Conservation (phyloP, 2,113 vertebrate species). For the Xiphophorus hellerii region DNA sequence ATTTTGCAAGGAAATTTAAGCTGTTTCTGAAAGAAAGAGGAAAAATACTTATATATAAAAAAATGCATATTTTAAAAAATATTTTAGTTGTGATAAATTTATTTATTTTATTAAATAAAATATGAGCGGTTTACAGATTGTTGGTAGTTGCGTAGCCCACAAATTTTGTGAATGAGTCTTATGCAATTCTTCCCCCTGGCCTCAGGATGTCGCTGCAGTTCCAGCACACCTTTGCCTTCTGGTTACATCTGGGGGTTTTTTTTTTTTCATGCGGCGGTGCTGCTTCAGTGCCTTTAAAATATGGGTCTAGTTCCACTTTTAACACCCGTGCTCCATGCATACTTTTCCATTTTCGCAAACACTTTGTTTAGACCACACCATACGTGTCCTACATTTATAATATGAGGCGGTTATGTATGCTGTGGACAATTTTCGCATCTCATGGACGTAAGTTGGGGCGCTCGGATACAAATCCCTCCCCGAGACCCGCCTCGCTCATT, state of each 20-base stretch:
- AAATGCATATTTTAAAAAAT: too few species aligned
- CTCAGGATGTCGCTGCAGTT: constrained; percentile 60
- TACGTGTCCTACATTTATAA: not conserved
- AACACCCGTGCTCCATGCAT: not conserved
- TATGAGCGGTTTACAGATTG: not conserved
- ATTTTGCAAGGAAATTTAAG: too few species aligned
- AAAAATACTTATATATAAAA: not conserved
- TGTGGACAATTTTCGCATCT: not conserved
- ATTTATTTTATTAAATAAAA: not conserved
- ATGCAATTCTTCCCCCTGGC: constrained; percentile 13
- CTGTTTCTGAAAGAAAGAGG: too few species aligned
- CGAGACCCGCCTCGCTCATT: constrained; percentile 55
- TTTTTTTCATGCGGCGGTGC: too few species aligned
- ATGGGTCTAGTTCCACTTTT: not conserved
- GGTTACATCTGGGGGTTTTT: too few species aligned
- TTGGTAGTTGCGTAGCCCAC: not conserved
- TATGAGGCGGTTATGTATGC: too few species aligned
- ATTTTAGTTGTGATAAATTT: not conserved
- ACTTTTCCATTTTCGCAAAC: not conserved
- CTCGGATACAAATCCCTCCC: constrained; percentile 43
- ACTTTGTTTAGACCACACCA: not conserved
- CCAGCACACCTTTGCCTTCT: not conserved
- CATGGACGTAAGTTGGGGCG: constrained; percentile 30
- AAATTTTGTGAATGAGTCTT: not conserved
- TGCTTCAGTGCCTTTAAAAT: not conserved